These are phyloP conservation scores for Lasioglossum baleicum DNA, from an alignment of 1,140 invertebrate genomes.

Conservation along the genomic window DNA sequence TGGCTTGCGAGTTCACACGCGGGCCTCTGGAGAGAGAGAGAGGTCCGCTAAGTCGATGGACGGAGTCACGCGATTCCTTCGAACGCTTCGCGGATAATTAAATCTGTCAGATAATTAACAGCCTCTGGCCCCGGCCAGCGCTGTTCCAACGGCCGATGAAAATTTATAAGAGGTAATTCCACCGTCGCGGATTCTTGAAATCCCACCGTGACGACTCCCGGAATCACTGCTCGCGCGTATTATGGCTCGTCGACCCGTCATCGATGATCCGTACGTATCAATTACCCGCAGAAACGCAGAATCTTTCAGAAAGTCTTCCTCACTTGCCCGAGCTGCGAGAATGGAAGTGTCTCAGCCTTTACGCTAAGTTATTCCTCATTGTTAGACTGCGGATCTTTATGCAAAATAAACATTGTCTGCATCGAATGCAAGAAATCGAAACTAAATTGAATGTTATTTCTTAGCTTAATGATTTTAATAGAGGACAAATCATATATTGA, in stretches of 20 bases:
- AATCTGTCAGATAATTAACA: conserved; percentile 40
- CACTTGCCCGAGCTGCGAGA: too few relatives aligned
- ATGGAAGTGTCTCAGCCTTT: too few relatives aligned
- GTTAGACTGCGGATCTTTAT: too few relatives aligned
- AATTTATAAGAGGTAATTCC: conserved; percentile 29
- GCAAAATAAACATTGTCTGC: too few relatives aligned
- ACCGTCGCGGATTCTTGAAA: not conserved
- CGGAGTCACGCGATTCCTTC: conserved; percentile 21
- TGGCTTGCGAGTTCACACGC: not conserved
- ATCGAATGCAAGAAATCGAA: too few relatives aligned
- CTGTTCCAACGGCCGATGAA: not conserved
- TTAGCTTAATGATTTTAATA: too few relatives aligned
- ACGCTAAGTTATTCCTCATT: too few relatives aligned
- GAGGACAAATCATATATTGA: too few relatives aligned
- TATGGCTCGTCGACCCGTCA: not conserved
- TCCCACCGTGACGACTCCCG: not conserved
- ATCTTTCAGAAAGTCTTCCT: too few relatives aligned
- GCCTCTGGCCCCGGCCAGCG: not conserved
- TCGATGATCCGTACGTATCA: not conserved
- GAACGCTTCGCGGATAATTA: conserved; percentile 19
- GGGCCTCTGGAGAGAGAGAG: not conserved
- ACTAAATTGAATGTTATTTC: too few relatives aligned
- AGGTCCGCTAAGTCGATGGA: not conserved
- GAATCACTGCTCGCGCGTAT: not conserved
- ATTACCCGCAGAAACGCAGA: not conserved